Percentiles rank a stretch among this genome's conserved stretches.
These are phyloP conservation scores for Ctenodactylus gundi DNA, from an alignment of 2,113 vertebrate species.

Conservation along the genomic window DNA sequence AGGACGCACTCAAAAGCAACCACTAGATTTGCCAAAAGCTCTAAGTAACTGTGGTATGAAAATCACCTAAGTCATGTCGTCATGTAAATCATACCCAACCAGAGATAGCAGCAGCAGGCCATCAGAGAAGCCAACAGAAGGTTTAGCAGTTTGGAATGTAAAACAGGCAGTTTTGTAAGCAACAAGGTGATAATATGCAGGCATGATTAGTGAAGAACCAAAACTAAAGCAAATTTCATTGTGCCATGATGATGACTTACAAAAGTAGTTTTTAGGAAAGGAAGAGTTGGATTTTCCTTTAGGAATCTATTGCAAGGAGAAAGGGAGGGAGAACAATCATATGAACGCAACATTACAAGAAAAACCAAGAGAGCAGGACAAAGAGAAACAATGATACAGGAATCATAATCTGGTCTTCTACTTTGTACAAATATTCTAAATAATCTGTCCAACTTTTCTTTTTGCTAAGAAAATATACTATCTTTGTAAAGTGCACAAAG, in stretches of 20 bases:
- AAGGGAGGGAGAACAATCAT: constrained; percentile 88
- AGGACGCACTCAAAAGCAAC: constrained; percentile 77
- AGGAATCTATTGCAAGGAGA: constrained; percentile 94
- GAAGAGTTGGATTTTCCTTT: constrained; percentile 93
- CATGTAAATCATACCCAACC: constrained; percentile 54
- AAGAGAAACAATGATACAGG: constrained; percentile 55
- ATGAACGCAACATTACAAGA: constrained; percentile 80
- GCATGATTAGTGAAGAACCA: constrained; percentile 82
- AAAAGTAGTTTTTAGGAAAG: constrained; percentile 94
- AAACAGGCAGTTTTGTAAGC: constrained; percentile 77
- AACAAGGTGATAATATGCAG: constrained; percentile 73
- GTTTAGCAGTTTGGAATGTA: constrained; percentile 66
- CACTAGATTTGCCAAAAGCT: constrained; percentile 35
- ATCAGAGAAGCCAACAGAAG: neutral
- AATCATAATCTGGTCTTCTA: constrained; percentile 29
- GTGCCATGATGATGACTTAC: constrained; percentile 90
- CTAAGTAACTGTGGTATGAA: constrained; percentile 71
- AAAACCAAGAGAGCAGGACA: constrained; percentile 68
- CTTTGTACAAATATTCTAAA: constrained; percentile 28
- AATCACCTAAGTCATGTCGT: neutral
- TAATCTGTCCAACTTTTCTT: neutral
- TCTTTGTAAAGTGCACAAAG: neutral
- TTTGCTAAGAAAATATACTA: constrained; percentile 4
- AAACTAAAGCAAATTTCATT: constrained; percentile 77
- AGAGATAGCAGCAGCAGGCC: constrained; percentile 53